Percentiles rank a stretch among this genome's conserved stretches.
phyloP scores from a whole-genome alignment of 2,888 invertebrate species.

The Aporophyla nigra region DNA sequence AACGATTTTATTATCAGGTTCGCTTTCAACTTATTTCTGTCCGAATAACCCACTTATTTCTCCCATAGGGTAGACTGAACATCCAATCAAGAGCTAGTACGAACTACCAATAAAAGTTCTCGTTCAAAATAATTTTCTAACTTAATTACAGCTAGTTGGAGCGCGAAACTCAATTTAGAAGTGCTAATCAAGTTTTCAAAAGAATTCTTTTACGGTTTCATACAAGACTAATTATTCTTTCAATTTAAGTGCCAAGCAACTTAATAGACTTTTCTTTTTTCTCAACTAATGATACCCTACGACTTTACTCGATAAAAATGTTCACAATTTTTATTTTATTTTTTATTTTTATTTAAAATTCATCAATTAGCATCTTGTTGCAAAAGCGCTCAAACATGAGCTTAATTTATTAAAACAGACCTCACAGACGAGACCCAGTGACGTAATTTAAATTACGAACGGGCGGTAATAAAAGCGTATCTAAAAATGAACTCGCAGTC shows the following conservation, averaged over 20 bases:
- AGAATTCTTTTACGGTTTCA: slow-evolving; percentile 41
- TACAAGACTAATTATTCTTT: slow-evolving; percentile 39
- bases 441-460: slow-evolving; percentile 34
- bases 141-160: slow-evolving; percentile 44
- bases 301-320: neutral
- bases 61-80: neutral
- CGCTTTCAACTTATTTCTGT: neutral
- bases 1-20: too few species aligned
- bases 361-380: neutral
- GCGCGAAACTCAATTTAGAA: slow-evolving; percentile 45
- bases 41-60: slow-evolving; percentile 8
- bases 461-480: slow-evolving; percentile 1
- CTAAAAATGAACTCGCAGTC: slow-evolving; percentile 24
- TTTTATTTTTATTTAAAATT: too few species aligned
- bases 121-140: slow-evolving; percentile 44
- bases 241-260: slow-evolving; percentile 22
- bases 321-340: neutral
- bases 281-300: neutral
- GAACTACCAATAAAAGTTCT: slow-evolving; percentile 25
- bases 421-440: neutral
- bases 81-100: slow-evolving; percentile 27
- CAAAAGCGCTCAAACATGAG: slow-evolving; percentile 1
- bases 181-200: slow-evolving; percentile 51
- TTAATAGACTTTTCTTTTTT: slow-evolving; percentile 20
- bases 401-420: slow-evolving; percentile 10